Evolutionary conservation across 1,140 invertebrate species (phyloP).

Genomic region (Drosophila lini): DNA sequence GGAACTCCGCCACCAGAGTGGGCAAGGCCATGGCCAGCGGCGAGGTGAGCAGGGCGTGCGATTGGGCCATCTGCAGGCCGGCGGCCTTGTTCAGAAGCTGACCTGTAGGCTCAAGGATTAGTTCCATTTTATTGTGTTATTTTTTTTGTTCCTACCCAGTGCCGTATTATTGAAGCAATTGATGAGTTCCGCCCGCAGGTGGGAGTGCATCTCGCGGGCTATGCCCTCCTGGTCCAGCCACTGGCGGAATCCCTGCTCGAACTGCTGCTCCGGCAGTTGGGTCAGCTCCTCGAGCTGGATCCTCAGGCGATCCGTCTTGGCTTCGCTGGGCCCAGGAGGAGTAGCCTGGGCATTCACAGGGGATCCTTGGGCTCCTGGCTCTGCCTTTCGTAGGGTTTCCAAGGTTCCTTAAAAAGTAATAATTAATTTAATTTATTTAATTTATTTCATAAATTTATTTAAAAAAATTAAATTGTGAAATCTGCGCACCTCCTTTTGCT

Average conservation of each 20-base stretch:
- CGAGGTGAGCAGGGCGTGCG: conserved; percentile 35
- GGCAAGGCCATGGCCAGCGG: conserved; percentile 65
- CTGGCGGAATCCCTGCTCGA: conserved; percentile 66
- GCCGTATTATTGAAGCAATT: conserved; percentile 71
- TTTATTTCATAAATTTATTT: background rate
- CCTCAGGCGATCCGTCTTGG: conserved; percentile 25
- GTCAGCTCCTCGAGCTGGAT: conserved; percentile 55
- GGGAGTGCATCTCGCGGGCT: conserved; percentile 67
- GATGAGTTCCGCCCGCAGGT: conserved; percentile 73
- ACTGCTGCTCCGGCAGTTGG: conserved; percentile 58
- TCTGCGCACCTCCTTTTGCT: background rate
- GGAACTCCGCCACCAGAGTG: conserved; percentile 78
- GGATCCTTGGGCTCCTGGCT: background rate
- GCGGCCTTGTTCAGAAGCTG: conserved; percentile 40
- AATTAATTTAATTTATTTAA: background rate
- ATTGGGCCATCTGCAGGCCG: conserved; percentile 12
- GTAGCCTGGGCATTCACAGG: background rate
- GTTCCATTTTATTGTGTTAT: background rate
- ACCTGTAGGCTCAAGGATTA: conserved; percentile 16
- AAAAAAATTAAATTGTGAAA: no score
- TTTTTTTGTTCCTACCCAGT: conserved; percentile 51
- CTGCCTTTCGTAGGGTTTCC: background rate
- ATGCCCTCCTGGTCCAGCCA: conserved; percentile 76
- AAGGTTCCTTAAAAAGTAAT: background rate
- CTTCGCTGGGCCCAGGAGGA: background rate